Evolutionary conservation across 1,140 invertebrate genomes (phyloP).

Genomic region (Papilio polytes): DNA sequence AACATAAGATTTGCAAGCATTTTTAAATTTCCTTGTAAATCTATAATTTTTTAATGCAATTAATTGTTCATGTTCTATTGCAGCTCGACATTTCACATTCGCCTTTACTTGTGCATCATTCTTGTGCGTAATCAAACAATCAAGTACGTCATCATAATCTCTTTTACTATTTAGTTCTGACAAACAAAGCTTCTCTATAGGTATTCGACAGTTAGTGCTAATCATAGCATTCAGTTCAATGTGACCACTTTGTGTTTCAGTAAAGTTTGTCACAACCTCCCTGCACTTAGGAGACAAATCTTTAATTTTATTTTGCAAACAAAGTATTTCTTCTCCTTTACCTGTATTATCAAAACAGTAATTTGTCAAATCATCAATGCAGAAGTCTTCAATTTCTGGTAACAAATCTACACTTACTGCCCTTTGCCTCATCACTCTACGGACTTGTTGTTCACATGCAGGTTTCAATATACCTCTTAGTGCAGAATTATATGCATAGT

Average conservation of each 20-base stretch:
- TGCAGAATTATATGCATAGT: constrained; percentile 91
- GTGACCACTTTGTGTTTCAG: constrained; percentile 94
- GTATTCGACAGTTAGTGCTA: constrained; percentile 90
- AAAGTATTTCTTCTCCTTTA: constrained; percentile 95
- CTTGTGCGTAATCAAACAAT: constrained; percentile 97
- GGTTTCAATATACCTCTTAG: constrained; percentile 86
- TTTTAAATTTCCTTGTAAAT: constrained; percentile 98
- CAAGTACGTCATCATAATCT: constrained; percentile 94
- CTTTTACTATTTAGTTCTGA: constrained; percentile 87
- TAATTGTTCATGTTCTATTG: constrained; percentile 97
- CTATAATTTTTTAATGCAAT: constrained; percentile 97
- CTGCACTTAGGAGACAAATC: constrained; percentile 87
- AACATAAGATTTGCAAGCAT: constrained; percentile 95
- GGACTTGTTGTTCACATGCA: constrained; percentile 91
- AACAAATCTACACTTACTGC: constrained; percentile 96
- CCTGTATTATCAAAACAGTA: constrained; percentile 93
- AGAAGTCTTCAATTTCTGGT: constrained; percentile 96
- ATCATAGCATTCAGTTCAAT: constrained; percentile 95
- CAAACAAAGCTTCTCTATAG: constrained; percentile 93
- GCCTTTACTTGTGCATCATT: constrained; percentile 90
- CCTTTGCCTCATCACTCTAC: constrained; percentile 95
- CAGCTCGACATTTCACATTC: constrained; percentile 94
- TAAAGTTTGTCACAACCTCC: constrained; percentile 93
- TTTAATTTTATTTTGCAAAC: constrained; percentile 96
- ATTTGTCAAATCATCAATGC: constrained; percentile 92